These are phyloP conservation scores for Drosophila gunungcola DNA, from an alignment of 1,140 invertebrate genomes.

Conservation along the genomic window DNA sequence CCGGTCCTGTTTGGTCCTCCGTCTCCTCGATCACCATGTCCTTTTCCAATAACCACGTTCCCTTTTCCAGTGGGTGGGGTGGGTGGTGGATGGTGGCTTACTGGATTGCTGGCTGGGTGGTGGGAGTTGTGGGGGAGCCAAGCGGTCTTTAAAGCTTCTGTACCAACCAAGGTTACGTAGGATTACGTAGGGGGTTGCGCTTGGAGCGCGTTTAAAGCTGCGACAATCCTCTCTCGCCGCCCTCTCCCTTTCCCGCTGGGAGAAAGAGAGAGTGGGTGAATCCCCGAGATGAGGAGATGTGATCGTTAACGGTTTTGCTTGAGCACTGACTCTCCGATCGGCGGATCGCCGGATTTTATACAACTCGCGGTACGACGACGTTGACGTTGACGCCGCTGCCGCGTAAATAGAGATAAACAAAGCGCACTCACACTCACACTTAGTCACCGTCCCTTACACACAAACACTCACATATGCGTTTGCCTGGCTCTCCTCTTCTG, in stretches of 20 bases:
- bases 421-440: slow-evolving; percentile 14
- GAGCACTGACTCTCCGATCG: slow-evolving; percentile 55
- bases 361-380: slow-evolving; percentile 25
- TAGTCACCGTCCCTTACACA: background rate
- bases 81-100: too few relatives aligned
- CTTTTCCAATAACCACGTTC: background rate
- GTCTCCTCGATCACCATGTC: slow-evolving; percentile 2
- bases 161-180: slow-evolving; percentile 59
- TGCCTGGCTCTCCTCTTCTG: slow-evolving; percentile 2
- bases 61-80: background rate
- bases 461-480: background rate
- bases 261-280: slow-evolving; percentile 1
- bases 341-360: slow-evolving; percentile 56
- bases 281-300: slow-evolving; percentile 46
- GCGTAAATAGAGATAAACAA: slow-evolving; percentile 61
- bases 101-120: background rate
- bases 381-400: slow-evolving; percentile 37
- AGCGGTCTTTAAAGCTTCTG: slow-evolving; percentile 64
- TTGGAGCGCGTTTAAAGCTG: slow-evolving; percentile 71
- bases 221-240: slow-evolving; percentile 18
- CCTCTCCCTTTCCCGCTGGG: background rate
- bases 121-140: slow-evolving; percentile 18
- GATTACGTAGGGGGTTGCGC: slow-evolving; percentile 42
- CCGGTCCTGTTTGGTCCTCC: slow-evolving; percentile 47
- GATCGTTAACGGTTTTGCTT: slow-evolving; percentile 50